These are phyloP conservation scores for Habropoda laboriosa DNA, from an alignment of 1,140 invertebrate genomes.

Conservation along the genomic window DNA sequence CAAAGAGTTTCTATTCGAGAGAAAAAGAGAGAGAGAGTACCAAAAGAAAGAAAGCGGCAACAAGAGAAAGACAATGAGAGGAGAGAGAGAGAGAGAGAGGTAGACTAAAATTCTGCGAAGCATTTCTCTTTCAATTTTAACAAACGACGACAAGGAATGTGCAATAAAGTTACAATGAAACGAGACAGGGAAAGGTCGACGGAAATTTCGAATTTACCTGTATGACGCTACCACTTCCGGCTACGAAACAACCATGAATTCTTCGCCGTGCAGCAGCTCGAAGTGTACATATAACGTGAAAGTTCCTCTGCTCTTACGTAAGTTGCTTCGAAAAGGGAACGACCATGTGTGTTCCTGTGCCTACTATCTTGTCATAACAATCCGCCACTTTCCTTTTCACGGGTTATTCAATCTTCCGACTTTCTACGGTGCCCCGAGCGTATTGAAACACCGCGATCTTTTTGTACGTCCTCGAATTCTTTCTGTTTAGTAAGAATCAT, in stretches of 20 bases:
- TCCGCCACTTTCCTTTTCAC: conserved; percentile 76
- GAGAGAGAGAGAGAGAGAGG: too few relatives aligned
- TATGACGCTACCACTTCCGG: not conserved
- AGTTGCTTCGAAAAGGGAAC: conserved; percentile 62
- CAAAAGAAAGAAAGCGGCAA: too few relatives aligned
- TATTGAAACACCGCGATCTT: too few relatives aligned
- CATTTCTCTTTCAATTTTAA: too few relatives aligned
- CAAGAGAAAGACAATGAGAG: too few relatives aligned
- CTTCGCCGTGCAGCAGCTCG: not conserved
- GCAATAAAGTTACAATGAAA: not conserved
- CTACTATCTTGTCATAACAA: conserved; percentile 39
- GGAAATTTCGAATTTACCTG: not conserved
- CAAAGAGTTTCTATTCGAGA: too few relatives aligned
- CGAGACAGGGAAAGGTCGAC: too few relatives aligned
- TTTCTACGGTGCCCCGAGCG: conserved; percentile 66
- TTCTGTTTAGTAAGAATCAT: too few relatives aligned
- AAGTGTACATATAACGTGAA: conserved; percentile 54
- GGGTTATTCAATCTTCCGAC: conserved; percentile 73
- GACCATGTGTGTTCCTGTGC: not conserved
- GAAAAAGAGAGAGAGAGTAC: too few relatives aligned
- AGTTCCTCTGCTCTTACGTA: conserved; percentile 61
- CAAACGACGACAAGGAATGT: not conserved
- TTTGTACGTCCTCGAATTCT: not conserved
- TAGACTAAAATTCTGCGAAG: too few relatives aligned
- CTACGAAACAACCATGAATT: not conserved